Evolutionary conservation across 1,140 invertebrate genomes (phyloP), one percentile per base, ranked within the genome.

Genomic region (Pseudomyrmex dendroicus): DNA sequence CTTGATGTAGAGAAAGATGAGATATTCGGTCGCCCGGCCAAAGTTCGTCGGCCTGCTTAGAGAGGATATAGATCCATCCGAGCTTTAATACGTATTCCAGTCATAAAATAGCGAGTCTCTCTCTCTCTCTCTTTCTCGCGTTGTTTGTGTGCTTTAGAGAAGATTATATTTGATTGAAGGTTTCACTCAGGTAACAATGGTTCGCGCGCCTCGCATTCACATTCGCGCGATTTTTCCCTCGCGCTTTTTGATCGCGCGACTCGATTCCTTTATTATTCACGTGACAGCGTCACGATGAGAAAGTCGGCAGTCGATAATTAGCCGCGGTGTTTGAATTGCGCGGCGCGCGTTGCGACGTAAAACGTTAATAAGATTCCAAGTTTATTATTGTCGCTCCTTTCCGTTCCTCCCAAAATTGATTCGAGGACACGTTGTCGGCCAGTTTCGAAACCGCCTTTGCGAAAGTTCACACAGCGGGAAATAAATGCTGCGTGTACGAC

Each of bases 61-160:
- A 72, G 66, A 72, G 66, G 22, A 80, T 80, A 13, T 67, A 17
- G 59, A 20, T 64, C 52, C 12, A 20, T 35, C 66, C 66, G 20
- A 72, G 54, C 54, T 80, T 80, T 80, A 25, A 68, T 68, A 54
- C 67, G 67, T 54, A 54, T 70, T 70, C 50, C 20, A 70, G 56
- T 68, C 52, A 25, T 70, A 80, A 80, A 80, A 59, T 70, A 70
- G 56, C 20, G 17, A 15, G 20, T 61, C 25, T 25, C 2, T 25
- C 15, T 35, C 52, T 68, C 52, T 15, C 10, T 57, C 3, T 25
- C 25, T 22, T 15, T 44, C 64, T 2, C 17, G 2, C 20, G 3
- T 17, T 46, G 17, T 46, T 15, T 7, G 13, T 7, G 13, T 46
- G 13, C 74, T 78, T 56, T 12, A 56, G 35, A 57, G 35, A 57